Base-by-base conservation (phyloP, 2,113 vertebrate genomes). In the Tachycineta bicolor region DNA sequence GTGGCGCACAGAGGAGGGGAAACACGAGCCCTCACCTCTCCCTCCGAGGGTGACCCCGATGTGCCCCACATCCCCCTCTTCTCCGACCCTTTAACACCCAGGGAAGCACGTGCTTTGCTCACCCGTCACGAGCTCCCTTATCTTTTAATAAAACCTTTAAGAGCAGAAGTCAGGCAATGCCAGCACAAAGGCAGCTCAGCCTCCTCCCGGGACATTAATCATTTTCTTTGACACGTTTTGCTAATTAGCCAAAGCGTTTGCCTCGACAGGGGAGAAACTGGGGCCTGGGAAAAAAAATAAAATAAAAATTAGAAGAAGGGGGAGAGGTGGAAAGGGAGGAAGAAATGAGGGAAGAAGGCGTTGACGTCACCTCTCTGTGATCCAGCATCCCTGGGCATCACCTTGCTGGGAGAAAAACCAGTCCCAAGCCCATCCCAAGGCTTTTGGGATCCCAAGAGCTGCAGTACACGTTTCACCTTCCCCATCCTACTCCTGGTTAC, bases 141-240 rank as follows among this genome's bases (percentile, higher is more conserved):
- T 83, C 96, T 94, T 93, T 86, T 88, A 95, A 94, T 88, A 94
- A 91, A 96, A 89, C 68, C 94, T 95, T 86, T 58, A 89, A 83
- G 87, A 94, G 93, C 91, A 94, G 68, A 87, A 95, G 94, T 92
- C 89, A 83, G 94, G 87, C 90, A 49, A 74, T 20, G 78, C 79
- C 9, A 0, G 78, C 91, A 95, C 90, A 93, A 89, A 93, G 87
- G 91, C 94, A 83, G 80, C 91, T 73, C 41, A 63, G 74, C 87
- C 92, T 92, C 92, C 85, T 94, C 94, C 75, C 25, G 65, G 93
- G 91, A 93, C 82, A 96, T 96, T 90, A 82, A 96, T 94, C 86
- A 89, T 93, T 85, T 94, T 94, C 93, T 89, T 87, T 83, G 91
- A 94, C 91, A 80, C 47, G 19, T 91, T 92, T 94, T 92, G 89